A percentile compares a stretch with the other conserved stretches of the same genome.
Evolutionary conservation across 2,888 invertebrate species (phyloP).

Genomic region (Agonopterix heracliana): DNA sequence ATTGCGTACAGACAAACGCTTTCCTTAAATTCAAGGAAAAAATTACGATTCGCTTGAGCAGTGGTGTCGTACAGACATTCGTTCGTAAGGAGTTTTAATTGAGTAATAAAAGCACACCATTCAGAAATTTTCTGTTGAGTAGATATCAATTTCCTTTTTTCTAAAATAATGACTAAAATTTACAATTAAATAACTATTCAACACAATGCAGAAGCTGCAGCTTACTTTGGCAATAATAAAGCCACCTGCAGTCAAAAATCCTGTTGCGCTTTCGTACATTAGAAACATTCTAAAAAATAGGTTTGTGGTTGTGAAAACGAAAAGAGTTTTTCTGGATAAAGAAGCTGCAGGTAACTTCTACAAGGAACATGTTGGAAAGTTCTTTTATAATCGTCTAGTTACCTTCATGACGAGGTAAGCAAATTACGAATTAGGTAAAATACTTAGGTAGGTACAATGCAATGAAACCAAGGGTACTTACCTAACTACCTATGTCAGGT

Average conservation of each 20-base stretch:
- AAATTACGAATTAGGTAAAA: background rate
- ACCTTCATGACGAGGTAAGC: conserved; percentile 88
- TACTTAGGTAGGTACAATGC: too few relatives aligned
- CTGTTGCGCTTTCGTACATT: conserved; percentile 81
- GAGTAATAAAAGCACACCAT: too few relatives aligned
- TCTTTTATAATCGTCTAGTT: conserved; percentile 88
- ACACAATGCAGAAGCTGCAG: conserved; percentile 71
- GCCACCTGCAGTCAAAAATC: conserved; percentile 88
- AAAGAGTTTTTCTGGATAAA: conserved; percentile 76
- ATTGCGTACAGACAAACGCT: too few relatives aligned
- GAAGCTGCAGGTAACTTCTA: conserved; percentile 86
- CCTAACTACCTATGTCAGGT: too few relatives aligned
- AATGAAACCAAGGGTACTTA: too few relatives aligned
- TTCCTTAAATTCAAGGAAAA: too few relatives aligned
- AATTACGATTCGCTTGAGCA: too few relatives aligned
- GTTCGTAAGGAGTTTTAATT: too few relatives aligned
- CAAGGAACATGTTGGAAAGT: conserved; percentile 86
- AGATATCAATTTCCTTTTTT: too few relatives aligned
- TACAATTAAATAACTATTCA: conserved; percentile 3
- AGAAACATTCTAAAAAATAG: conserved; percentile 80
- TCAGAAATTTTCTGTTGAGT: too few relatives aligned
- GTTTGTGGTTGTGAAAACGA: conserved; percentile 84
- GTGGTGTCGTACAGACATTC: too few relatives aligned
- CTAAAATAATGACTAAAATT: conserved; percentile 21
- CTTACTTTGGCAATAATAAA: conserved; percentile 91